A percentile compares a stretch with the other conserved stretches of the same genome.
These are phyloP conservation scores for Sarcophaga rosellei DNA, from an alignment of 2,888 invertebrate genomes.

Conservation along the genomic window DNA sequence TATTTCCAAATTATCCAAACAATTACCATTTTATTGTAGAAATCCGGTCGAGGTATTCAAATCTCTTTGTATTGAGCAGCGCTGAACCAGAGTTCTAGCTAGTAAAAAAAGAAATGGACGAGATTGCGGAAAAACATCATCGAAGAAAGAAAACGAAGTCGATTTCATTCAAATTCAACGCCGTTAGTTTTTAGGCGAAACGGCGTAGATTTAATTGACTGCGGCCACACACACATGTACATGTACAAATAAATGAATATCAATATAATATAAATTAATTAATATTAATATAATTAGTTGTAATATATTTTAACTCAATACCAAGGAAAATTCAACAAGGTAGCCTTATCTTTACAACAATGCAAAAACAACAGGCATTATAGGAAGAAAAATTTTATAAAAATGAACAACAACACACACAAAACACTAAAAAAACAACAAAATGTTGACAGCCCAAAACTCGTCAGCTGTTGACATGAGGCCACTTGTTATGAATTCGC, in stretches of 20 bases:
- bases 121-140: conserved; percentile 45
- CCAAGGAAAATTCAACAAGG: too few species aligned
- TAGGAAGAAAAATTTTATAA: too few species aligned
- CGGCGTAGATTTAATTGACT: neutral
- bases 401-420: too few species aligned
- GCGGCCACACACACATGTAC: neutral
- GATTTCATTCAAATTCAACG: neutral
- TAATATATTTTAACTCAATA: too few species aligned
- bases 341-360: too few species aligned
- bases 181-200: neutral
- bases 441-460: too few species aligned
- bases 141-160: neutral
- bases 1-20: neutral
- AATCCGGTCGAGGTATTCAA: conserved; percentile 92
- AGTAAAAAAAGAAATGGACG: conserved; percentile 76
- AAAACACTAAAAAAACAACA: too few species aligned
- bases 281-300: too few species aligned
- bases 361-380: too few species aligned
- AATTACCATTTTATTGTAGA: conserved; percentile 78
- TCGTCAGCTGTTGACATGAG: too few species aligned
- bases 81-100: conserved; percentile 89
- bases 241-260: neutral
- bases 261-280: too few species aligned
- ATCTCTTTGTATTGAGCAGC: conserved; percentile 89
- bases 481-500: too few species aligned